phyloP scores from a whole-genome alignment of 2,113 vertebrate genomes.

The Xenopus tropicalis region DNA sequence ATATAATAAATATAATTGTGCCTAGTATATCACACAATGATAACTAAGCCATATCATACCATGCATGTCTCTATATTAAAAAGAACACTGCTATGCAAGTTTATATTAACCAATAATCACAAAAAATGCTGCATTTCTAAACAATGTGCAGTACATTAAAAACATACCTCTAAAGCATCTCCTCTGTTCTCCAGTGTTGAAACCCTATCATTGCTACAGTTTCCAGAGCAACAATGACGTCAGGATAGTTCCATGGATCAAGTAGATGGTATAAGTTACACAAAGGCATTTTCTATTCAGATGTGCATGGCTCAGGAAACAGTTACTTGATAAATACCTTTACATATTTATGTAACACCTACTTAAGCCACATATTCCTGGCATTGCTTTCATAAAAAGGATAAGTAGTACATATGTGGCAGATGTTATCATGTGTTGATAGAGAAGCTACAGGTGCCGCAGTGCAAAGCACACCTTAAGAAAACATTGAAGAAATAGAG shows the following conservation, averaged over 20 bases:
- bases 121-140: too few species aligned
- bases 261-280: slow-evolving; percentile 27
- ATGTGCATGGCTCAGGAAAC: too few species aligned
- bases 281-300: slow-evolving; percentile 10
- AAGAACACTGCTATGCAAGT: too few species aligned
- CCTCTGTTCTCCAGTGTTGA: slow-evolving; percentile 52
- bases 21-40: too few species aligned
- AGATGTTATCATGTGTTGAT: slow-evolving; percentile 54
- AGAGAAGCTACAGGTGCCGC: slow-evolving; percentile 55
- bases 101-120: too few species aligned
- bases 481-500: slow-evolving; percentile 25
- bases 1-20: too few species aligned
- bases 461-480: slow-evolving; percentile 35
- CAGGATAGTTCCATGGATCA: not conserved
- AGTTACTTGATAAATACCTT: slow-evolving; percentile 11
- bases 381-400: slow-evolving; percentile 23
- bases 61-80: too few species aligned
- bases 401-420: slow-evolving; percentile 49
- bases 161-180: slow-evolving; percentile 31
- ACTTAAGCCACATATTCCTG: slow-evolving; percentile 1
- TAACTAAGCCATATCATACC: too few species aligned
- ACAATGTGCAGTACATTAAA: too few species aligned
- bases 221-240: slow-evolving; percentile 59
- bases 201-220: slow-evolving; percentile 56
- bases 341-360: slow-evolving; percentile 24